Evolutionary conservation across 2,888 invertebrate genomes (phyloP).

Genomic region (Coenonympha glycerion): DNA sequence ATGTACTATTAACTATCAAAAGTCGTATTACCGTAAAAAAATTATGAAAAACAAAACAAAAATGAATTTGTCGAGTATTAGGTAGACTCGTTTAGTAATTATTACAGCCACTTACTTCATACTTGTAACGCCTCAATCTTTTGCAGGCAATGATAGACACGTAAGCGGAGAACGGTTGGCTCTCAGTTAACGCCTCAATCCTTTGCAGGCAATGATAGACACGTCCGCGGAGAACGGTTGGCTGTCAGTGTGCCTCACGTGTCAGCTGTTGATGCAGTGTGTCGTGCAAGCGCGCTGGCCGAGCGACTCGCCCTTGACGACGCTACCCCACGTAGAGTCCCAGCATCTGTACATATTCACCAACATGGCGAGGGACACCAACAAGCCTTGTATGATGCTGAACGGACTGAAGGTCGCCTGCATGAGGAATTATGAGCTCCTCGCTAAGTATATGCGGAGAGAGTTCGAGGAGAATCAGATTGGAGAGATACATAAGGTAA

Average conservation of each 20-base stretch:
- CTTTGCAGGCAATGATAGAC: conserved; percentile 99
- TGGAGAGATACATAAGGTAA: conserved; percentile 79
- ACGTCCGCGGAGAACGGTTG: conserved; percentile 93
- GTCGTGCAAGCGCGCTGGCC: conserved; percentile 93
- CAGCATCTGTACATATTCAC: conserved; percentile 78
- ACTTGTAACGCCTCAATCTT: too few relatives aligned
- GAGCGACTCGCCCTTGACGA: conserved; percentile 82
- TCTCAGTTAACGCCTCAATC: too few relatives aligned
- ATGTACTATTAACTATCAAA: too few relatives aligned
- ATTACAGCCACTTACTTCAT: too few relatives aligned
- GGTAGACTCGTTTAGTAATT: too few relatives aligned
- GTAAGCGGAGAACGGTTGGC: conserved; percentile 92
- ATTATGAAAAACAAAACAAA: too few relatives aligned
- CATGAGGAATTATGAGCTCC: conserved; percentile 74
- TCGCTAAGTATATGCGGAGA: conserved; percentile 78
- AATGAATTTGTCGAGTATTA: too few relatives aligned
- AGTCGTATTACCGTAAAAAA: too few relatives aligned
- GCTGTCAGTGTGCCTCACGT: conserved; percentile 85
- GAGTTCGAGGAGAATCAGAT: conserved; percentile 82
- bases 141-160: conserved; percentile 99
- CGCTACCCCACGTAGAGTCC: conserved; percentile 84
- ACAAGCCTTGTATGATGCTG: conserved; percentile 60
- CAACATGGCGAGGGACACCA: conserved; percentile 57
- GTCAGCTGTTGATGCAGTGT: conserved; percentile 90
- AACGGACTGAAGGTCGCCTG: conserved; percentile 77